phyloP scores from a whole-genome alignment of 92 coral and sea anemone species.

The Pocillopora meandrina region DNA sequence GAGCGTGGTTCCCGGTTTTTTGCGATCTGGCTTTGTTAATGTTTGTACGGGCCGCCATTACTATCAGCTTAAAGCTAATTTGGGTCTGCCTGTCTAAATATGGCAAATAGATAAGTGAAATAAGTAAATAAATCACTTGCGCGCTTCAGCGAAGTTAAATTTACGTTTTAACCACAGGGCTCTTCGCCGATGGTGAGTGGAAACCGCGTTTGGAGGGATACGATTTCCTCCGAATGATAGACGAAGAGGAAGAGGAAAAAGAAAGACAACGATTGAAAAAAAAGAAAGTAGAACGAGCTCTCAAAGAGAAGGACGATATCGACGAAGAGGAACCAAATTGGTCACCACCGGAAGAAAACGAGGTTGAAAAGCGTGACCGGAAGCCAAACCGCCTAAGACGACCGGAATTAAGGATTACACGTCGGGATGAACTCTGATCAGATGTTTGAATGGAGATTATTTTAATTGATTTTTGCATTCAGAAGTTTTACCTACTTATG shows the following conservation, averaged over 20 bases:
- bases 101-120: no score
- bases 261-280: conserved; percentile 41
- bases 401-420: conserved; percentile 9
- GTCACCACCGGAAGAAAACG: not conserved
- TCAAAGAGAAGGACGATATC: not conserved
- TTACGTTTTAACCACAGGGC: conserved; percentile 36
- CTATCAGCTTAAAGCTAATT: no score
- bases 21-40: no score
- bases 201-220: conserved; percentile 92
- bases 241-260: conserved; percentile 69
- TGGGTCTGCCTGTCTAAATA: no score
- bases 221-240: conserved; percentile 78
- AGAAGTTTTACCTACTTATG: no score
- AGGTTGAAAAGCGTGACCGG: conserved; percentile 1
- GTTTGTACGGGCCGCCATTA: no score
- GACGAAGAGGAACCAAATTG: conserved; percentile 31
- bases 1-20: no score
- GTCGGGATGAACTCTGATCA: conserved; percentile 34
- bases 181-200: conserved; percentile 72
- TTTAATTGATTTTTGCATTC: not conserved
- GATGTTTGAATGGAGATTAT: not conserved
- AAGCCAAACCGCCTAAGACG: conserved; percentile 29
- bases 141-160: no score
- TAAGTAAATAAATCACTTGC: no score
- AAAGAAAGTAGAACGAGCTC: conserved; percentile 14